Conservation (phyloP, 2,888 invertebrate genomes). For the Petrolisthes cinctipes region DNA sequence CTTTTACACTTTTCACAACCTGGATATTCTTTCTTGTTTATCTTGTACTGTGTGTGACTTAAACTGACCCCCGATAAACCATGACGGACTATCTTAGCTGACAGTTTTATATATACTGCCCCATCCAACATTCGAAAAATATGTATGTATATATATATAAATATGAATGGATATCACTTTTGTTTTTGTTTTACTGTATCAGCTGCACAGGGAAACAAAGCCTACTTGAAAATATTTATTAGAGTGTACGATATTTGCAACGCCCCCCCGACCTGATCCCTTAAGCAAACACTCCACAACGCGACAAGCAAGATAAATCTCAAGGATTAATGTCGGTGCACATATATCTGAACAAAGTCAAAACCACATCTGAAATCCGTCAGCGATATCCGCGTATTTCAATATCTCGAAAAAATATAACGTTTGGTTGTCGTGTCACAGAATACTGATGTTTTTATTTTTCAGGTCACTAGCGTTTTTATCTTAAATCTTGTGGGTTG, state of each 20-base stretch:
- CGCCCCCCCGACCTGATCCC: neutral
- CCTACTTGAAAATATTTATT: neutral
- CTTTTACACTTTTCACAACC: too few relatives aligned
- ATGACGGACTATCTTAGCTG: too few relatives aligned
- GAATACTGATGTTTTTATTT: neutral
- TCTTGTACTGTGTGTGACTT: too few relatives aligned
- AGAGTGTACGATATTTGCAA: neutral
- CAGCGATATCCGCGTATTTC: slow-evolving; percentile 1
- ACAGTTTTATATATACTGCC: too few relatives aligned
- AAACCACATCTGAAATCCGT: slow-evolving; percentile 1
- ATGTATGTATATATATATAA: slow-evolving; percentile 21
- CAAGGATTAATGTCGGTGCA: neutral
- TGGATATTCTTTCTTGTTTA: too few relatives aligned
- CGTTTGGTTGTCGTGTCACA: neutral
- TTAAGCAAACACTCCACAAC: neutral
- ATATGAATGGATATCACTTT: slow-evolving; percentile 14
- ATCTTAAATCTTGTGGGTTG: neutral
- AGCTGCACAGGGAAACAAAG: neutral
- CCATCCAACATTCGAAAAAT: neutral
- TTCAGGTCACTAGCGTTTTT: neutral
- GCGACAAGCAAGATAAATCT: slow-evolving; percentile 1
- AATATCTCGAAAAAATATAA: neutral
- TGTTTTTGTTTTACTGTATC: neutral
- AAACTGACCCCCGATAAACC: too few relatives aligned
- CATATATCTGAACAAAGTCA: neutral